Percentiles rank a stretch among this genome's conserved stretches.
Conservation (phyloP, 2,888 invertebrate genomes). For the Fragum fragum region DNA sequence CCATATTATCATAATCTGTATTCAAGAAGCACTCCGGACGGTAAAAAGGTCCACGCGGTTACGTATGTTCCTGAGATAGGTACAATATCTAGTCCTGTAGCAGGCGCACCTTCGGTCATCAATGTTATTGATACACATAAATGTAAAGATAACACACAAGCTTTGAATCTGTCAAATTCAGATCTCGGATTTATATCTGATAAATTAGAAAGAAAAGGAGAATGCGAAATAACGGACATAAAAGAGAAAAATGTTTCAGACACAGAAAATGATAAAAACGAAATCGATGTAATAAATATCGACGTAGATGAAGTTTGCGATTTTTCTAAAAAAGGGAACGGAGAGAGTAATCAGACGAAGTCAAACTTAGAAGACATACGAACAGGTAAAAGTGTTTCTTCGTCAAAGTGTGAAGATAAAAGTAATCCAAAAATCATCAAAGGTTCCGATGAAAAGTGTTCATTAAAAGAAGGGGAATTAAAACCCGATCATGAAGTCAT, state of each 20-base stretch:
- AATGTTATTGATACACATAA: conserved; percentile 36
- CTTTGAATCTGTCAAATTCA: conserved; percentile 8
- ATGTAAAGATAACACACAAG: neutral
- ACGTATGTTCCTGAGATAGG: conserved; percentile 83
- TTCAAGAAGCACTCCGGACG: conserved; percentile 69
- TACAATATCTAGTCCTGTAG: conserved; percentile 71
- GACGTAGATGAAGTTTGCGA: conserved; percentile 19
- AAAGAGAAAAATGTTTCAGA: neutral
- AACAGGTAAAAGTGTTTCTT: neutral
- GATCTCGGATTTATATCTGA: neutral
- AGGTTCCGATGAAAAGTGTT: neutral
- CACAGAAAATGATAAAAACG: neutral
- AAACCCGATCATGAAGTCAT: neutral
- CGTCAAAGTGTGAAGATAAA: neutral
- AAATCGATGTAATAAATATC: conserved; percentile 16
- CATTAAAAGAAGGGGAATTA: neutral
- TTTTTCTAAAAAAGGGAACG: neutral
- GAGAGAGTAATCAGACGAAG: neutral
- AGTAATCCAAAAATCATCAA: neutral
- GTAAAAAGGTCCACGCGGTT: conserved; percentile 79
- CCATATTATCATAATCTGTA: conserved; percentile 81
- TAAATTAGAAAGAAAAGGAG: neutral
- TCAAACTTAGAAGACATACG: neutral
- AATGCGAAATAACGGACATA: neutral
- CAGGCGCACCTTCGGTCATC: conserved; percentile 52